Evolutionary conservation across 2,113 vertebrate species (phyloP), one percentile per base, ranked within the genome.

Genomic region (Myrmophylax atrothorax): DNA sequence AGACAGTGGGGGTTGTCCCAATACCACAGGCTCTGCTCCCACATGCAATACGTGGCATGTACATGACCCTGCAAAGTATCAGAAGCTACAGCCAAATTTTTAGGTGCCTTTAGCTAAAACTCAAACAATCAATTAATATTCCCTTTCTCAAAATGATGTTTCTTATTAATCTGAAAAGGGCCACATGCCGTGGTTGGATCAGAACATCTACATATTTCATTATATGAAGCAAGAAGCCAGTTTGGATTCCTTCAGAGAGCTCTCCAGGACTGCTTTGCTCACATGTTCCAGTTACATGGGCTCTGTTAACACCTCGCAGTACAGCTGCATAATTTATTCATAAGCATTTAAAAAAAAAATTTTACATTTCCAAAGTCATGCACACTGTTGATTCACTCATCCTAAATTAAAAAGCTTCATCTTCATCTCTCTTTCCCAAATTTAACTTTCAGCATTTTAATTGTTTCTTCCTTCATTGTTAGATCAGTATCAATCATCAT

Each of bases 401-500:
- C 12, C 55, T 72, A 93, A 82, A 93, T 87, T 73, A 87, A 93
- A 80, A 79, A 84, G 76, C 67, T 87, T 68, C 31, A 63, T 82
- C 75, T 93, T 89, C 56, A 91, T 86, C 25, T 78, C 53, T 66
- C 63, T 84, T 62, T 62, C 59, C 38, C 24, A 95, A 77, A 90
- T 84, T 88, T 94, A 92, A 92, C 46, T 92, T 82, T 33, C 62
- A 90, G 63, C 50, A 89, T 91, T 96, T 91, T 91, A 72, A 94
- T 50, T 94, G 55, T 92, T 87, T 89, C 67, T 93, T 74, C 62
- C 47, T 93, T 89, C 84, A 64, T 79, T 87, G 56, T 81, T 93
- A 88, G 63, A 87, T 91, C 94, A 96, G 68, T 80, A 96, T 83
- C 87, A 94, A 87, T 90, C 79, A 93, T 80, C 33, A 49, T 77